A percentile compares a stretch with the other conserved stretches of the same genome.
phyloP scores from a whole-genome alignment of 35 echinoderm and acorn worm species.

The Acanthaster planci region DNA sequence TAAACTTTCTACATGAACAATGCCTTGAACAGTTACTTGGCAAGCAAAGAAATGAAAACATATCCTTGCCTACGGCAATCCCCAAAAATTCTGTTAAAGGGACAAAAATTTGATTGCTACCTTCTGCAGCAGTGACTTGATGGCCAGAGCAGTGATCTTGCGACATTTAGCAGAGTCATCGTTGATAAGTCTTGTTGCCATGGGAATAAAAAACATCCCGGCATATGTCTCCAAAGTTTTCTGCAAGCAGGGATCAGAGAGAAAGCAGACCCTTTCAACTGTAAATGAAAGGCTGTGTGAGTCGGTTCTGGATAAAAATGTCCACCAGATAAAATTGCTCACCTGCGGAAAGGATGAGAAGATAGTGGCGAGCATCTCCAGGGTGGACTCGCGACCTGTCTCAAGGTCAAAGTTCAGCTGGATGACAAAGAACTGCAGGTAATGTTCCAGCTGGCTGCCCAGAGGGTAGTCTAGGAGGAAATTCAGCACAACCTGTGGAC shows the following conservation, averaged over 20 bases:
- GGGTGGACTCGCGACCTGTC: constrained; percentile 72
- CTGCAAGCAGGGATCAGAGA: constrained; percentile 23
- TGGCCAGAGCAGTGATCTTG: constrained; percentile 69
- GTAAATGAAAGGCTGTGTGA: too few relatives aligned
- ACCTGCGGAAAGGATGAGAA: constrained; percentile 93
- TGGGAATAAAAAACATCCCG: constrained; percentile 89
- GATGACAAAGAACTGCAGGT: constrained; percentile 88
- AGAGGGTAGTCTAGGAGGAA: constrained; percentile 94
- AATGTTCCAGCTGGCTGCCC: constrained; percentile 77
- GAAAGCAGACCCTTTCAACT: background rate
- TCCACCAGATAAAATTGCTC: background rate
- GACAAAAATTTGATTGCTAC: constrained; percentile 18
- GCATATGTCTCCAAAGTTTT: constrained; percentile 59
- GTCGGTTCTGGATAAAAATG: too few relatives aligned
- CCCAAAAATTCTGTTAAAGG: too few relatives aligned
- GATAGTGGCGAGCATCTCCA: constrained; percentile 89
- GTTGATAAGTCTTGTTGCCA: constrained; percentile 85
- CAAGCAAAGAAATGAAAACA: background rate
- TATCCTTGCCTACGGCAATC: background rate
- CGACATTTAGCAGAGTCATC: constrained; percentile 84
- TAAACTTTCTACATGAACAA: background rate
- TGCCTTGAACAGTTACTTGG: background rate
- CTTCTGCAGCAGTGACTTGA: constrained; percentile 77
- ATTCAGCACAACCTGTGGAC: constrained; percentile 60
- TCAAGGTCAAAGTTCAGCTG: constrained; percentile 68